A percentile compares a stretch with the other conserved stretches of the same genome.
Conservation (phyloP, 2,113 vertebrate genomes). For the Pedionomus torquatus region DNA sequence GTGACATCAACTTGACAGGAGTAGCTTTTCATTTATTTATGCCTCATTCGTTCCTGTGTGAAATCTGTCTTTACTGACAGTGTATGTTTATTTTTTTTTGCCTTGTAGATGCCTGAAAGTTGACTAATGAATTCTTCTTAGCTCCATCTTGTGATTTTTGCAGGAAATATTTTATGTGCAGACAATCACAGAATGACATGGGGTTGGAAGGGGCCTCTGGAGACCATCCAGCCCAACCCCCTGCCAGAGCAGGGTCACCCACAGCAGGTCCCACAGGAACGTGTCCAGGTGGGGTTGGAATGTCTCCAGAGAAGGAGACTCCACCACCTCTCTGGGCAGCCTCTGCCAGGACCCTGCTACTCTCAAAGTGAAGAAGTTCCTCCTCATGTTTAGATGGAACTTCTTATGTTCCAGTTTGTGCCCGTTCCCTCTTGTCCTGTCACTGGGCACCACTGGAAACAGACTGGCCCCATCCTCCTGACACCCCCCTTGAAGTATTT, state of each 20-base stretch:
- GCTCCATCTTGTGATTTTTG: neutral
- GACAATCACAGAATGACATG: neutral
- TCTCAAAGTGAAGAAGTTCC: too few relatives aligned
- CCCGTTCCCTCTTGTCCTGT: too few relatives aligned
- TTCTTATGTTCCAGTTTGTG: too few relatives aligned
- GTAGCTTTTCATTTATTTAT: conserved; percentile 39
- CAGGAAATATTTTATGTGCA: neutral
- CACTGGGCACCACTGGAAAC: too few relatives aligned
- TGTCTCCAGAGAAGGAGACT: too few relatives aligned
- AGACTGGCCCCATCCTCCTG: too few relatives aligned
- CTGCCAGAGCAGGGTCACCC: neutral
- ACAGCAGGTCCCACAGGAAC: too few relatives aligned
- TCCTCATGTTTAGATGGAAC: too few relatives aligned
- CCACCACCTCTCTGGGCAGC: too few relatives aligned
- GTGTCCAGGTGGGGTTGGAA: neutral
- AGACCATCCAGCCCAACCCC: too few relatives aligned
- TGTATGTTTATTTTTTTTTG: neutral
- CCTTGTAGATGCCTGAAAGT: neutral
- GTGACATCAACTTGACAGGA: conserved; percentile 54
- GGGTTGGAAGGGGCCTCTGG: neutral
- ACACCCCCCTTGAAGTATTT: too few relatives aligned
- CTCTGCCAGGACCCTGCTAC: too few relatives aligned
- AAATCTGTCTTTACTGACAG: conserved; percentile 4
- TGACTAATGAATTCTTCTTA: conserved; percentile 50
- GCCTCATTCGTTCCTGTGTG: conserved; percentile 22